These are phyloP conservation scores for Heliconius sara DNA, from an alignment of 2,888 invertebrate genomes.

Conservation along the genomic window DNA sequence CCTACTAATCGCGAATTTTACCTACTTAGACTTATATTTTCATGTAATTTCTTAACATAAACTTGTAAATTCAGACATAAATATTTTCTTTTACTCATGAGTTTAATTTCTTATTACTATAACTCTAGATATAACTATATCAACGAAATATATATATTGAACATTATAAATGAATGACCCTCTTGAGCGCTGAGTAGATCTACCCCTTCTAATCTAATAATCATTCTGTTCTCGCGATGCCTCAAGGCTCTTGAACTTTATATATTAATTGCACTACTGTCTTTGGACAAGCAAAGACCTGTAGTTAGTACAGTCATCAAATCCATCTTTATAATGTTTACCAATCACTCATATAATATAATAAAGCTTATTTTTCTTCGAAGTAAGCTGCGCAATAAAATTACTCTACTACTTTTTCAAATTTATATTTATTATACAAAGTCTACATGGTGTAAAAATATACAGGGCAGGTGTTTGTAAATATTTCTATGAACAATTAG, in stretches of 20 bases:
- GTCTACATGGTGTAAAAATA: slow-evolving; percentile 18
- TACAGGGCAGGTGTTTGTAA: slow-evolving; percentile 14
- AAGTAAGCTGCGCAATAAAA: not conserved
- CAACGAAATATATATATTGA: not conserved
- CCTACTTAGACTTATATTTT: too few relatives aligned
- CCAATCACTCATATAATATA: not conserved
- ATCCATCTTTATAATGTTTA: slow-evolving; percentile 11
- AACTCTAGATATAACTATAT: not conserved
- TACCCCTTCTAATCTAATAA: too few relatives aligned
- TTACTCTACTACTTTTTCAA: not conserved
- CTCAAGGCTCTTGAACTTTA: slow-evolving; percentile 72
- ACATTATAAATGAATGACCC: slow-evolving; percentile 55
- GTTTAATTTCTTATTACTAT: not conserved
- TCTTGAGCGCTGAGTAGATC: not conserved
- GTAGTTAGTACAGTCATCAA: slow-evolving; percentile 5
- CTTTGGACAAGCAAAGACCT: slow-evolving; percentile 34
- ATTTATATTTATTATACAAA: slow-evolving; percentile 6
- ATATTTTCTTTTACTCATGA: too few relatives aligned
- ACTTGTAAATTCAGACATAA: too few relatives aligned
- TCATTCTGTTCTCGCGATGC: slow-evolving; percentile 50
- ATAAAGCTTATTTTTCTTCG: slow-evolving; percentile 2
- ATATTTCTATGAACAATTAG: slow-evolving; percentile 19
- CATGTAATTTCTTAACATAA: not conserved
- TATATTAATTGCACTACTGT: slow-evolving; percentile 66
- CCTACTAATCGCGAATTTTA: too few relatives aligned